These are phyloP conservation scores for Athetis lepigone DNA, from an alignment of 2,888 invertebrate species.

Conservation along the genomic window DNA sequence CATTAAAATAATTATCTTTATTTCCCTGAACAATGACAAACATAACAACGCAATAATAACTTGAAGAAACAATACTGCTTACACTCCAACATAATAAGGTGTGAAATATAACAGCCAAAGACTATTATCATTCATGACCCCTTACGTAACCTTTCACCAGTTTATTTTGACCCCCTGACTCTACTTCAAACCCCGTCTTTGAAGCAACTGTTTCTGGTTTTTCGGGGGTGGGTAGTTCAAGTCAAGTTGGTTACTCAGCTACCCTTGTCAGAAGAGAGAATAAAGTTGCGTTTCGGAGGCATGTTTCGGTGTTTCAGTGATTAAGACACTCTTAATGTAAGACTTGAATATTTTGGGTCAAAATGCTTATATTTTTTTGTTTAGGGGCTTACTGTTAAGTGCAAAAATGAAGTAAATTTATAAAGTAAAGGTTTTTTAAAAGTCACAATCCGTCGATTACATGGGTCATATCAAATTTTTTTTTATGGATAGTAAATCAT, in stretches of 20 bases:
- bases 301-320: slow-evolving; percentile 48
- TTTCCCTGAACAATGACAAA: slow-evolving; percentile 32
- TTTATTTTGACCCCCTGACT: slow-evolving; percentile 6
- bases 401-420: no score
- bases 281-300: slow-evolving; percentile 59
- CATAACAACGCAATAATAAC: slow-evolving; percentile 35
- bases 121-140: slow-evolving; percentile 63
- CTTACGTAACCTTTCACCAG: slow-evolving; percentile 51
- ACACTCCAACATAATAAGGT: slow-evolving; percentile 56
- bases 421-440: no score
- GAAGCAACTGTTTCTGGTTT: neutral
- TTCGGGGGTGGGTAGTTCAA: slow-evolving; percentile 16
- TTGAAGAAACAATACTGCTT: slow-evolving; percentile 44
- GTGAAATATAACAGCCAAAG: slow-evolving; percentile 63
- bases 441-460: no score
- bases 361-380: slow-evolving; percentile 16
- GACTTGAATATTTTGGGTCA: slow-evolving; percentile 26
- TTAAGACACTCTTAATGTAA: slow-evolving; percentile 45
- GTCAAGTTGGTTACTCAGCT: slow-evolving; percentile 37
- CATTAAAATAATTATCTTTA: slow-evolving; percentile 23
- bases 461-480: no score
- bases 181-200: neutral
- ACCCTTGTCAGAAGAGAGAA: slow-evolving; percentile 60
- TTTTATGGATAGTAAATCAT: no score
- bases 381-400: neutral